Conservation (phyloP, 2,797 vertebrate species). For the Lates japonicus region DNA sequence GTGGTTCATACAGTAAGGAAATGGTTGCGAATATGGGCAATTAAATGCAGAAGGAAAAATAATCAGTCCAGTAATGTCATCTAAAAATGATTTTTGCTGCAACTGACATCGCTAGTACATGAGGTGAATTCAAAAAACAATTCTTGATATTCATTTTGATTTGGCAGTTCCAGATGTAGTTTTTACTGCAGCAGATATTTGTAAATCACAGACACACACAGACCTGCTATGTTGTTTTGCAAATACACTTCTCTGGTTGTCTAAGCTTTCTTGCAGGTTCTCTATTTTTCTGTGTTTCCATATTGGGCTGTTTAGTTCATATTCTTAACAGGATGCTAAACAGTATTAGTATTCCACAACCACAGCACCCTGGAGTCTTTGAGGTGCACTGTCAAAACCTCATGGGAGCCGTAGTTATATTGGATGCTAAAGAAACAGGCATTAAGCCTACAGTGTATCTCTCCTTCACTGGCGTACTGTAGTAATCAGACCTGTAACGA, state of each 20-base stretch:
- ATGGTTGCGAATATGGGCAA: constrained; percentile 2
- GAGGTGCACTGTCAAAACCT: background rate
- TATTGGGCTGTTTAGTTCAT: background rate
- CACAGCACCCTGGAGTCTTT: background rate
- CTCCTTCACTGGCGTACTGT: background rate
- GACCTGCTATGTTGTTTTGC: background rate
- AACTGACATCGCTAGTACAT: background rate
- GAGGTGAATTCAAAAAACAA: background rate
- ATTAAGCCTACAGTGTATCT: background rate
- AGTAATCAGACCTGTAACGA: background rate
- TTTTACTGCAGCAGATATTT: background rate
- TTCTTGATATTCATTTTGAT: background rate
- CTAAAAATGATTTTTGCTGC: background rate
- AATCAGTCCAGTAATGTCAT: constrained; percentile 11
- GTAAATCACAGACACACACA: background rate
- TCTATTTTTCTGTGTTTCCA: background rate
- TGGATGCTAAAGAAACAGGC: constrained; percentile 2
- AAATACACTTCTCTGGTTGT: background rate
- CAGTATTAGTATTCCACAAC: background rate
- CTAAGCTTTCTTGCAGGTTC: background rate
- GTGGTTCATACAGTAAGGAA: constrained; percentile 15
- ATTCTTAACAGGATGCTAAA: background rate
- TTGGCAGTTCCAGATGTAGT: background rate
- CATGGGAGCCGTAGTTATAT: background rate
- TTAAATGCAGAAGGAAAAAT: constrained; percentile 45